Evolutionary conservation across 2,888 invertebrate genomes (phyloP).

Genomic region (Dolichomitus sp.): DNA sequence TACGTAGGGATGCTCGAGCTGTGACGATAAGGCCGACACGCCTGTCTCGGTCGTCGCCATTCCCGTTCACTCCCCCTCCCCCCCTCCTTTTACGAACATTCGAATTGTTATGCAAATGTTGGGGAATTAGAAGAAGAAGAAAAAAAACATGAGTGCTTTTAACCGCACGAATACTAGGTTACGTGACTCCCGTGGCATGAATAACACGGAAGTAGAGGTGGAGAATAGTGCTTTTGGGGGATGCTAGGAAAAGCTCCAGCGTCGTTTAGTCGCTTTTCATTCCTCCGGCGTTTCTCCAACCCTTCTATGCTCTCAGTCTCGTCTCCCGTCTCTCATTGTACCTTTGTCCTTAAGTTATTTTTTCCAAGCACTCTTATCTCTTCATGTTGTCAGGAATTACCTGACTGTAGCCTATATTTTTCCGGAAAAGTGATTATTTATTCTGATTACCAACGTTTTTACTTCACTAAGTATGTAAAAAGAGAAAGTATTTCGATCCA

Average conservation of each 20-base stretch:
- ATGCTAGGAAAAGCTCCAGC: conserved; percentile 36
- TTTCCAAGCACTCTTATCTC: conserved; percentile 38
- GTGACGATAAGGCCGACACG: conserved; percentile 18
- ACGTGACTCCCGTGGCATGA: conserved; percentile 49
- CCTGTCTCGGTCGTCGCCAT: conserved; percentile 42
- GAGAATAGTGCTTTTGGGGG: conserved; percentile 30
- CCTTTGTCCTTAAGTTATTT: conserved; percentile 40
- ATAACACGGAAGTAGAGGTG: conserved; percentile 51
- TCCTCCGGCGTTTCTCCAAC: conserved; percentile 20
- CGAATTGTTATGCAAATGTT: conserved; percentile 56
- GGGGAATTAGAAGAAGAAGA: conserved; percentile 19
- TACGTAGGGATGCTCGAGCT: not conserved
- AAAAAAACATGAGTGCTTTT: conserved; percentile 42
- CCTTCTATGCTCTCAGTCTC: conserved; percentile 34
- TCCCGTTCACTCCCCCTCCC: not conserved
- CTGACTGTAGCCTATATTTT: conserved; percentile 10
- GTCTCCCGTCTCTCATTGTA: not conserved
- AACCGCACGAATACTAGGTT: conserved; percentile 9
- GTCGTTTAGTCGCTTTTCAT: conserved; percentile 53
- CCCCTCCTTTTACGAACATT: not conserved
- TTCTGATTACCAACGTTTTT: not conserved
- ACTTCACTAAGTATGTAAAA: not conserved
- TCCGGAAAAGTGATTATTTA: conserved; percentile 6
- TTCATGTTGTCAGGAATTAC: conserved; percentile 21
- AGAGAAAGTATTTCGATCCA: no score